Conservation (phyloP, 1,140 invertebrate genomes). For the Liolophura sinensis region DNA sequence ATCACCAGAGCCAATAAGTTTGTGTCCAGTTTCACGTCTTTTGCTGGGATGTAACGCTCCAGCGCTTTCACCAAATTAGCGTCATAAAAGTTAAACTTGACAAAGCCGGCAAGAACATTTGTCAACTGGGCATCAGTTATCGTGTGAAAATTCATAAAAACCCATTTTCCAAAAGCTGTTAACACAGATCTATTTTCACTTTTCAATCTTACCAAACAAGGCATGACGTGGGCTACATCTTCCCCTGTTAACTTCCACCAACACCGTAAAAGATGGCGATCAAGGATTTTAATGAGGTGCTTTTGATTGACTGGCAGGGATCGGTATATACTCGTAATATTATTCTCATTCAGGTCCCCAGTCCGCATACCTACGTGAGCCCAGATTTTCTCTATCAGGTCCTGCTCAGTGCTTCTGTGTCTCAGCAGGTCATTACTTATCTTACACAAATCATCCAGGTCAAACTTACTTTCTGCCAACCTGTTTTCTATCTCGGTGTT, state of each 20-base stretch:
- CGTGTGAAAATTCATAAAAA: constrained; percentile 67
- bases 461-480: constrained; percentile 64
- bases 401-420: constrained; percentile 54
- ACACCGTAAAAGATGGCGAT: constrained; percentile 64
- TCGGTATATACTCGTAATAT: constrained; percentile 65
- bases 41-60: constrained; percentile 66
- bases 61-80: constrained; percentile 64
- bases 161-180: constrained; percentile 64
- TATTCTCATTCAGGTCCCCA: constrained; percentile 64
- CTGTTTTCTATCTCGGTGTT: constrained; percentile 33
- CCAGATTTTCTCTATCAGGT: constrained; percentile 70
- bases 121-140: constrained; percentile 66
- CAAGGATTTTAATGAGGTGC: constrained; percentile 67
- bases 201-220: constrained; percentile 52
- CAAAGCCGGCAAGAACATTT: constrained; percentile 60
- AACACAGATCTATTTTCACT: constrained; percentile 59
- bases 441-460: constrained; percentile 67
- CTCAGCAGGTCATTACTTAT: constrained; percentile 55
- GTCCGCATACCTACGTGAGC: constrained; percentile 67
- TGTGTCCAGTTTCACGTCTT: constrained; percentile 58
- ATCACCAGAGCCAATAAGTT: constrained; percentile 66
- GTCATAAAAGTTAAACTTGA: constrained; percentile 39
- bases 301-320: constrained; percentile 65
- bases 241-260: constrained; percentile 65
- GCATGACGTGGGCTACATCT: constrained; percentile 66